Base-by-base conservation (phyloP, 2,888 invertebrate genomes). In the Enchytraeus crypticus region DNA sequence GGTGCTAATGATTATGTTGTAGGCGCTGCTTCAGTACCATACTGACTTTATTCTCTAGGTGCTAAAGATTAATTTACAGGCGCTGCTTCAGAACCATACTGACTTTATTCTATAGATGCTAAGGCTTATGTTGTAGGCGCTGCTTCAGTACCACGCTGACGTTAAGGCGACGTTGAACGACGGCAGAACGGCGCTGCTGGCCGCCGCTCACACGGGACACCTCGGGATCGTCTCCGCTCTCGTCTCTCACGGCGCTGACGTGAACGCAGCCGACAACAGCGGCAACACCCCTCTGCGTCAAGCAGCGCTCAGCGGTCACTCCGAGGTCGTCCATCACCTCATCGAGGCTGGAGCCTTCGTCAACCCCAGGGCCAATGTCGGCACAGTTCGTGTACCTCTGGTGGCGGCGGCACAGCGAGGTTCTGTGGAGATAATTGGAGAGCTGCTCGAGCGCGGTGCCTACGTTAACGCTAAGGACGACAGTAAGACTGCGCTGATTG, bases 301-400 rank as follows among this genome's bases (percentile, higher is more conserved):
- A 81, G 95, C 97, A 49, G 89, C 95, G 5, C 96, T 96, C 80
- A 96, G 97, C 79, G 96, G 96, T n/a, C 96, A 96, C 76, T 83
- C 92, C 26, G 93, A 95, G 74, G 85, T 96, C 62, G 95, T 91
- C 59, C 18, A 27, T 26, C 29, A 33, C 46, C 34, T 60, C 55
- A 32, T 60, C 18, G 32, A 47, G 4, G 27, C 21, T 26, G 49
- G 49, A 5, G 60, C 34, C 11, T 27, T 47, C 27, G 54, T 60
- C 11, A 56, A 54, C 32, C 33, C 27, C 21, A 55, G 23, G 43
- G 11, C 33, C 1, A 32, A 21, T 21, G 27, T n/a, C 21, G 55
- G 55, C 21, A n/a, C 53, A 3, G 30, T 27, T 8, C 30, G 53
- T 30, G 33, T 33, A 18, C 53, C 53, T 21, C 53, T 51, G 3